Evolutionary conservation across 2,888 invertebrate species (phyloP), one percentile per base, ranked within the genome.

Genomic region (Leptinotarsa haldemani): DNA sequence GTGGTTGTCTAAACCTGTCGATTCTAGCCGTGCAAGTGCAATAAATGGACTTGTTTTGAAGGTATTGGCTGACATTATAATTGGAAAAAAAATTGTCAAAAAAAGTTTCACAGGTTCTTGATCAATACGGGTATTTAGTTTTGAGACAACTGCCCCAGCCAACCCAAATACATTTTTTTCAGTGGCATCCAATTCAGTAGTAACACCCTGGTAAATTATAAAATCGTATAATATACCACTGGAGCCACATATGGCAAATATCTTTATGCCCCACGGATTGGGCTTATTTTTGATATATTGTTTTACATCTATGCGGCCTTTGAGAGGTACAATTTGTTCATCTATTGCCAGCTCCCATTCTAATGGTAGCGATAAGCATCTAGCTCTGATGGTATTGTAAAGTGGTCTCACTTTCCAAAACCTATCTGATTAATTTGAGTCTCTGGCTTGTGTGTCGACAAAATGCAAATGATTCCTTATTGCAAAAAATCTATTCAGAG

Each of bases 371-470:
- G 71, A 50, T 15, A 70, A 40, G 64, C 79, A 80, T 30, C 75
- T 70, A 22, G 52, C 58, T 71, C 79, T 46, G 63, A 81, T 75
- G 16, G 48, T 58, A 58, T 80, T 70, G 72, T 76, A 81, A 22
- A 81, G 61, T 53, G 79, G 75, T 65, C 80, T 63, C 15, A 82
- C 73, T 76, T 82, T 81, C 70, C 73, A 78, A 68, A 81, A 77
- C 58, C 77, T 69, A 71, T 80, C 80, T n/a, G 71, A 67, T 25
- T 46, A 63, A n/a, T 69, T 66, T 46, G 65, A 64, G 52, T 52
- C 13, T 15, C 40, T 20, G 40, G n/a, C 13, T 30, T 30, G 30
- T 30, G 30, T 30, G 40, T 64, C 47, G n/a, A 20, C 20, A 46
- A 64, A 64, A 47, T 64, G 18, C 13, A 64, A 15, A 47, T 47